Percentiles rank a stretch among this genome's conserved stretches.
Conservation (phyloP, 2,888 invertebrate species). For the Folsomia candida region DNA sequence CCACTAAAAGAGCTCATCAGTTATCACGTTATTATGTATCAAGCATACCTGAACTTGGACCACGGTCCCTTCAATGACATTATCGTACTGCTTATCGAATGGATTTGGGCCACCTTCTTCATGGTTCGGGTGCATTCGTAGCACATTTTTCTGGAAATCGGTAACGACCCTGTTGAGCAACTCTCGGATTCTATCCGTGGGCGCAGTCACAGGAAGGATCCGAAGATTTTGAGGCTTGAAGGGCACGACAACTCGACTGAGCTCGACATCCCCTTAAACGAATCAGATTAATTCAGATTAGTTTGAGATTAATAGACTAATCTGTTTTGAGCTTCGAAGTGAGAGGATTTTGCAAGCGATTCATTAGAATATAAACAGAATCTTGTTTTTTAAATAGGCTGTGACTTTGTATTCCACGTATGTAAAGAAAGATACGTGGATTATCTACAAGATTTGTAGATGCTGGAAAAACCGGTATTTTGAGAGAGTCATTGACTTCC, state of each 20-base stretch:
- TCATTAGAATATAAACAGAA: neutral
- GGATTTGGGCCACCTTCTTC: slow-evolving; percentile 47
- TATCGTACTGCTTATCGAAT: slow-evolving; percentile 50
- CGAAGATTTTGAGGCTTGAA: slow-evolving; percentile 50
- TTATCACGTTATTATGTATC: neutral
- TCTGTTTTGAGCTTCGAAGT: neutral
- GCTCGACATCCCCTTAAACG: slow-evolving; percentile 46
- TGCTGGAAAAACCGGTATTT: slow-evolving; percentile 21
- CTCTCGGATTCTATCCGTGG: slow-evolving; percentile 49
- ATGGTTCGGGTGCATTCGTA: slow-evolving; percentile 48
- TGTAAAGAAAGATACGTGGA: neutral
- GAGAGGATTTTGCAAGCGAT: neutral
- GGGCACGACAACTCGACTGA: slow-evolving; percentile 49
- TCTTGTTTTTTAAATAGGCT: neutral
- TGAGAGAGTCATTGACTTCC: slow-evolving; percentile 17
- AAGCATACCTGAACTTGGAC: slow-evolving; percentile 46
- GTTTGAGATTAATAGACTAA: neutral
- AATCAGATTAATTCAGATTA: neutral
- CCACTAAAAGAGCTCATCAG: neutral
- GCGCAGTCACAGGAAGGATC: slow-evolving; percentile 49
- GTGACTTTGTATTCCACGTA: neutral
- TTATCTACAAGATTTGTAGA: neutral
- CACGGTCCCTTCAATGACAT: slow-evolving; percentile 50
- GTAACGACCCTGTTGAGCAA: slow-evolving; percentile 48
- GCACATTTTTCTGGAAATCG: slow-evolving; percentile 48